These are phyloP conservation scores for Cromileptes altivelis DNA, from an alignment of 2,113 vertebrate genomes.

Conservation along the genomic window DNA sequence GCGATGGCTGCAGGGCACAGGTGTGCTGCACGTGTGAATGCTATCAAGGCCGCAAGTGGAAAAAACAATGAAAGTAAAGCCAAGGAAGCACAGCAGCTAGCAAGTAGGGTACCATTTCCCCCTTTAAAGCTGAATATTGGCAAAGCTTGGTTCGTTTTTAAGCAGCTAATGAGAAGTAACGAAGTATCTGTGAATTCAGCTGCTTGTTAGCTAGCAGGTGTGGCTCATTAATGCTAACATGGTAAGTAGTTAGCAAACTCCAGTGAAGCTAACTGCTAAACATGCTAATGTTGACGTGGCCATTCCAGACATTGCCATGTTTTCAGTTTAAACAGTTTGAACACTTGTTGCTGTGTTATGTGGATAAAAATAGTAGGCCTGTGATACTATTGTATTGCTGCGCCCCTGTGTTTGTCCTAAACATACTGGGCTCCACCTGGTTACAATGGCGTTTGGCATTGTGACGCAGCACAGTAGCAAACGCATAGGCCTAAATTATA, in stretches of 20 bases:
- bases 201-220: not conserved
- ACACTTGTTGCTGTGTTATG: not conserved
- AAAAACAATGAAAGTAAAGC: not conserved
- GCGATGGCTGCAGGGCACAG: not conserved
- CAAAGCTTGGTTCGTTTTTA: not conserved
- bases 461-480: not conserved
- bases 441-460: not conserved
- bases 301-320: no score
- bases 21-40: conserved; percentile 7
- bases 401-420: not conserved
- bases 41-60: not conserved
- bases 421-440: not conserved
- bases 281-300: not conserved
- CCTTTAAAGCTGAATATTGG: not conserved
- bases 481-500: not conserved
- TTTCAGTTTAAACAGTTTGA: no score
- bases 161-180: not conserved
- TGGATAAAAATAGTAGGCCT: not conserved
- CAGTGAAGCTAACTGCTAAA: not conserved
- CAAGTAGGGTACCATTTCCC: not conserved
- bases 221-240: not conserved
- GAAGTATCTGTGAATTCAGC: not conserved
- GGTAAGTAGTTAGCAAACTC: not conserved
- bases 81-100: not conserved
- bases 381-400: not conserved